These are phyloP conservation scores for Sisyra nigra DNA, from an alignment of 2,888 invertebrate species.

Conservation along the genomic window DNA sequence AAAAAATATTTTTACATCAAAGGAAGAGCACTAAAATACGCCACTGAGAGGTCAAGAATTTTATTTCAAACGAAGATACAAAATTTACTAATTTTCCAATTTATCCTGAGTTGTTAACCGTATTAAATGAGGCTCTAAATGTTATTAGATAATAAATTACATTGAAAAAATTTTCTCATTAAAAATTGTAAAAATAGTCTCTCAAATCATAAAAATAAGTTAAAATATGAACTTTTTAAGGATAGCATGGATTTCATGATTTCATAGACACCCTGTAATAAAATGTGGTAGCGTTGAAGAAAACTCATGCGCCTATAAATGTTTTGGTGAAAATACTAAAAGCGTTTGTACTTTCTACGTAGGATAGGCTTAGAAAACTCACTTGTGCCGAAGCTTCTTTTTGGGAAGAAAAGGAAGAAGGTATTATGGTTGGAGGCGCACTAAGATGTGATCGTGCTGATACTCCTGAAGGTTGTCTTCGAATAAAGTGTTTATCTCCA, in stretches of 20 bases:
- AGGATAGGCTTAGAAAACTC: constrained; percentile 17
- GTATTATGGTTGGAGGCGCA: constrained; percentile 18
- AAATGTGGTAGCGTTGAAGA: background rate
- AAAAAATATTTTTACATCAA: no score
- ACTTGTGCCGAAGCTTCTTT: constrained; percentile 16
- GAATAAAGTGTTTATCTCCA: constrained; percentile 26
- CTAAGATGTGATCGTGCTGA: constrained; percentile 30
- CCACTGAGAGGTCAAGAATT: no score
- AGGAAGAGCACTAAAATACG: no score
- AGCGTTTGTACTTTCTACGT: background rate
- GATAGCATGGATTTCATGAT: no score
- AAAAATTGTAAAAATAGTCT: no score
- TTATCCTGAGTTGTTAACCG: no score
- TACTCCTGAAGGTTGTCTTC: constrained; percentile 25
- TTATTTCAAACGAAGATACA: no score
- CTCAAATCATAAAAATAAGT: constrained; percentile 8
- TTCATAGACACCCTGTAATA: no score
- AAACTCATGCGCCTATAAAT: constrained; percentile 1
- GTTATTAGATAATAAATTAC: no score
- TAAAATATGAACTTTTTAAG: constrained; percentile 2
- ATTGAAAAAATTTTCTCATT: no score
- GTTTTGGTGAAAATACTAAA: background rate
- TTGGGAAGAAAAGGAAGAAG: constrained; percentile 22
- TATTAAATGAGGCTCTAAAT: no score
- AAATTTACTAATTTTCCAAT: no score